phyloP scores from a whole-genome alignment of 2,797 vertebrate genomes.

The Morelia viridis region DNA sequence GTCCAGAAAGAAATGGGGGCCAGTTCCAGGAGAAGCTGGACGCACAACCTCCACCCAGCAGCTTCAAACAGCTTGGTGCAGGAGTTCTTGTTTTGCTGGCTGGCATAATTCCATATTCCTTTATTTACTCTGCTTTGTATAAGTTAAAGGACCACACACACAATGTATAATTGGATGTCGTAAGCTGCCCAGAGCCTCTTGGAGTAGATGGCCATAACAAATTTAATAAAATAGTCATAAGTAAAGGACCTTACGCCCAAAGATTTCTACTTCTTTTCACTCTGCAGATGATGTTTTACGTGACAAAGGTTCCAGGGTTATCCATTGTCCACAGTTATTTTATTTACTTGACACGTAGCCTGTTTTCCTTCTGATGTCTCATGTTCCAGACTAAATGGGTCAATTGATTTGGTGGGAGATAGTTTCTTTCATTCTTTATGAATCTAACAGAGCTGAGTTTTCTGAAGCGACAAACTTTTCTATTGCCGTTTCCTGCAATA shows the following conservation, averaged over 20 bases:
- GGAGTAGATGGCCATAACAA: too few species aligned
- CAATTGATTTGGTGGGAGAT: too few species aligned
- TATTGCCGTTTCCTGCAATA: not conserved
- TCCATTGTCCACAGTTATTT: not conserved
- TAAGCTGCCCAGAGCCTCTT: too few species aligned
- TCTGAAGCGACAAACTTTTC: not conserved
- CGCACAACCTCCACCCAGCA: slow-evolving; percentile 41
- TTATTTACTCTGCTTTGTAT: not conserved
- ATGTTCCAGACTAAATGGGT: not conserved
- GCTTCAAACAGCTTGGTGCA: slow-evolving; percentile 59
- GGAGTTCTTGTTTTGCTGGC: slow-evolving; percentile 10
- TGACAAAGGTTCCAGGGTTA: not conserved
- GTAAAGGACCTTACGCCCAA: too few species aligned
- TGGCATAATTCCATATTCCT: slow-evolving; percentile 24
- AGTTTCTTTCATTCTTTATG: not conserved
- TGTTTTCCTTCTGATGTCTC: not conserved
- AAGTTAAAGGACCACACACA: not conserved
- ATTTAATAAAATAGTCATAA: too few species aligned
- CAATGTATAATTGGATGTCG: too few species aligned
- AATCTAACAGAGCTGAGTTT: not conserved
- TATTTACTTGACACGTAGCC: not conserved
- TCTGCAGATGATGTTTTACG: not conserved
- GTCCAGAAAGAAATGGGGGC: slow-evolving; percentile 44
- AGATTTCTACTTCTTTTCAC: not conserved
- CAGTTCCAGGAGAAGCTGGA: slow-evolving; percentile 38